Percentiles rank a stretch among this genome's conserved stretches.
Evolutionary conservation across 2,113 vertebrate genomes (phyloP).

Genomic region (Triplophysa siluroides): DNA sequence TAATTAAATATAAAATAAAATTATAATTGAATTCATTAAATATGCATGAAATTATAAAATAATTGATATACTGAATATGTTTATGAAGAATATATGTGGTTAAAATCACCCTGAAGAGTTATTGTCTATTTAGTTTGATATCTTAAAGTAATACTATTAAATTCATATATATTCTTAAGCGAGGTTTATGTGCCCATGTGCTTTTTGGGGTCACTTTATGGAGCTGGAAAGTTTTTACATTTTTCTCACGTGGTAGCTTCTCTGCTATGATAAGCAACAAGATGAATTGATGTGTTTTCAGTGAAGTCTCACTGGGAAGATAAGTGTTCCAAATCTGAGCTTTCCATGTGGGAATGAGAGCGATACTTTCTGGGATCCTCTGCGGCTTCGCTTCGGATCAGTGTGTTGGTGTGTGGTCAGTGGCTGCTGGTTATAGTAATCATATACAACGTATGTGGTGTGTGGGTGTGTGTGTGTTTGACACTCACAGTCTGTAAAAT

Average conservation of each 20-base stretch:
- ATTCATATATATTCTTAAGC: too few species aligned
- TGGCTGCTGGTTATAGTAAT: conserved; percentile 19
- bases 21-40: too few species aligned
- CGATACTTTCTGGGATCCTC: conserved; percentile 18
- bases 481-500: conserved; percentile 2
- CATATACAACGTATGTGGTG: not conserved
- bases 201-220: not conserved
- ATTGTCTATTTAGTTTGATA: too few species aligned
- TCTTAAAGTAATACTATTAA: too few species aligned
- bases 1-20: too few species aligned
- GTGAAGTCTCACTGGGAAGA: conserved; percentile 1
- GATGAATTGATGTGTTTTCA: conserved; percentile 15
- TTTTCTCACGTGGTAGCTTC: conserved; percentile 7
- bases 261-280: not conserved
- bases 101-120: too few species aligned
- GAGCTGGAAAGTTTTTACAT: not conserved
- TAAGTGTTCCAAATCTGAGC: conserved; percentile 1
- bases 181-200: too few species aligned
- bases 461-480: conserved; percentile 1
- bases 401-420: conserved; percentile 16
- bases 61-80: too few species aligned
- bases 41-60: too few species aligned
- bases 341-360: conserved; percentile 18
- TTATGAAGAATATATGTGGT: too few species aligned
- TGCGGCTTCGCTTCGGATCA: conserved; percentile 1